phyloP scores from a whole-genome alignment of 2,888 invertebrate species.

The Thalpophila matura region DNA sequence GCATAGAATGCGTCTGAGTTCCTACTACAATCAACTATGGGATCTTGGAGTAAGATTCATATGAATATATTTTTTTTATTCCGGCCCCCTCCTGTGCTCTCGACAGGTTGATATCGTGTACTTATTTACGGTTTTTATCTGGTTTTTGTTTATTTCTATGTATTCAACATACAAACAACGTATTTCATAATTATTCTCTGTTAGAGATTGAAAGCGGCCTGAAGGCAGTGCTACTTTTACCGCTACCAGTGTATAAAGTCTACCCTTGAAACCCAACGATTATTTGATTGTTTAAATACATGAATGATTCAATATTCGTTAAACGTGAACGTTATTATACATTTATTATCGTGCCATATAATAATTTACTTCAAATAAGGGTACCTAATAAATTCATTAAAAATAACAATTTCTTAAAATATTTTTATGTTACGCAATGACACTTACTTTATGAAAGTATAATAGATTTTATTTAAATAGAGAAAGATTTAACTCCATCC shows the following conservation, averaged over 20 bases:
- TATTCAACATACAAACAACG: too few species aligned
- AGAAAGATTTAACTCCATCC: neutral
- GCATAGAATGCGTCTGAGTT: constrained; percentile 69
- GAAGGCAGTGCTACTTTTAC: neutral
- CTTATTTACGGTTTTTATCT: too few species aligned
- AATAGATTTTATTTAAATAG: too few species aligned
- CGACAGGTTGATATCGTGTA: too few species aligned
- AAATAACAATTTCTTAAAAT: too few species aligned
- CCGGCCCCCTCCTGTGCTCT: neutral
- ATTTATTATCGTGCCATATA: neutral
- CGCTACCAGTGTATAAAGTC: neutral
- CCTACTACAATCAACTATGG: constrained; percentile 75
- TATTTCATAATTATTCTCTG: constrained; percentile 2
- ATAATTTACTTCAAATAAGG: too few species aligned
- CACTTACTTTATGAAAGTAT: too few species aligned
- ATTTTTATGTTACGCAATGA: too few species aligned
- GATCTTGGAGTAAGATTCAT: constrained; percentile 74
- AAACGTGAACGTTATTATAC: too few species aligned
- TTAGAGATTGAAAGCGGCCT: constrained; percentile 17
- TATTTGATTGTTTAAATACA: neutral
- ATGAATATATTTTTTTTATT: neutral
- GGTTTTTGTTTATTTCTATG: too few species aligned
- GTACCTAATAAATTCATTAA: too few species aligned
- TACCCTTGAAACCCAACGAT: neutral
- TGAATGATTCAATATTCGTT: neutral